Conservation (phyloP, 2,888 invertebrate genomes). For the Platycheirus rosarum region DNA sequence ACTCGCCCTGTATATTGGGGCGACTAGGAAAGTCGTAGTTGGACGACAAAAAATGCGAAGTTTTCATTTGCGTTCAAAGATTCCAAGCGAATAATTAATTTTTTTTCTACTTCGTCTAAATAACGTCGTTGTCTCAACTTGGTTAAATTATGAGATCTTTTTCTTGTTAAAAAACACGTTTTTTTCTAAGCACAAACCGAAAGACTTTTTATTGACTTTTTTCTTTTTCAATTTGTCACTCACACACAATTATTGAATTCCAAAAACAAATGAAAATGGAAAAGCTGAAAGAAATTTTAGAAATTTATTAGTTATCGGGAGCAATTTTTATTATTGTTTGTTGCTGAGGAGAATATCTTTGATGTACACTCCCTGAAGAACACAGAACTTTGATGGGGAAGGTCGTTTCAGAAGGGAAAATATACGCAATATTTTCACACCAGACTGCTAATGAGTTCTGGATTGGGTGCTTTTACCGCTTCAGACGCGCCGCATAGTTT, state of each 20-base stretch:
- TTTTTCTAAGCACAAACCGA: conserved; percentile 16
- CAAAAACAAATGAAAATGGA: conserved; percentile 20
- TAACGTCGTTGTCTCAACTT: conserved; percentile 35
- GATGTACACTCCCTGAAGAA: conserved; percentile 53
- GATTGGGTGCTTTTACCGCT: conserved; percentile 16
- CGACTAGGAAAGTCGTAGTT: conserved; percentile 78
- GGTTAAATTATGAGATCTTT: conserved; percentile 24
- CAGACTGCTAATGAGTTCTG: conserved; percentile 31
- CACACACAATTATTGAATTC: conserved; percentile 16
- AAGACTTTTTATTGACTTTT: conserved; percentile 29
- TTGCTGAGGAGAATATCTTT: conserved; percentile 14
- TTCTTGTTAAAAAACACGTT: not conserved
- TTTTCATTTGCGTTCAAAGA: conserved; percentile 77
- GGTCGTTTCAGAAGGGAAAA: not conserved
- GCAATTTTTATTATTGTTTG: not conserved
- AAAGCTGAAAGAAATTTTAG: conserved; percentile 34
- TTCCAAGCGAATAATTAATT: conserved; percentile 65
- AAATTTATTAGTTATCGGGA: conserved; percentile 15
- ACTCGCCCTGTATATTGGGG: conserved; percentile 77
- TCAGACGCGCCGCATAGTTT: conserved; percentile 34
- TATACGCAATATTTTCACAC: conserved; percentile 52
- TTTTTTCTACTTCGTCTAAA: conserved; percentile 48
- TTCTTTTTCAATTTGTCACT: conserved; percentile 14
- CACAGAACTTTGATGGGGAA: conserved; percentile 15
- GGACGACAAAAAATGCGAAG: conserved; percentile 78